Conservation (phyloP, 2,797 vertebrate species). For the Sebastes iracundus region DNA sequence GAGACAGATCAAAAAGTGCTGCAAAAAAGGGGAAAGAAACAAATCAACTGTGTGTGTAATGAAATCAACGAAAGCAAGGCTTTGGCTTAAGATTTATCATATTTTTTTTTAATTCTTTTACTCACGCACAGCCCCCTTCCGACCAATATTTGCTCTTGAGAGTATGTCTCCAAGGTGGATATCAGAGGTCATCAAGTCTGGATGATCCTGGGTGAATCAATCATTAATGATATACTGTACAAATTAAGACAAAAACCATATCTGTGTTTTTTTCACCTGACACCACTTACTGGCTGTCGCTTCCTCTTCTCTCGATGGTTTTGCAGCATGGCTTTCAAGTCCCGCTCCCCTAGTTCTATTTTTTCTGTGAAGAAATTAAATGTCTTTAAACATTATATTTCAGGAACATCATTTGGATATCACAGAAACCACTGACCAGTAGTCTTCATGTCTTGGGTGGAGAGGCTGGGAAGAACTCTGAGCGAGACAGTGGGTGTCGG, state of each 20-base stretch:
- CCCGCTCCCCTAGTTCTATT: constrained; percentile 89
- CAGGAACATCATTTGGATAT: background rate
- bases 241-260: background rate
- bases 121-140: constrained; percentile 91
- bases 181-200: constrained; percentile 92
- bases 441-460: constrained; percentile 94
- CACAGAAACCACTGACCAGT: constrained; percentile 82
- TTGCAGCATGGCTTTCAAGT: constrained; percentile 91
- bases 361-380: constrained; percentile 84
- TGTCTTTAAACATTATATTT: background rate
- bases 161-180: constrained; percentile 93
- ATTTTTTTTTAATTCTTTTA: background rate
- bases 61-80: background rate
- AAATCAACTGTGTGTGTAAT: background rate
- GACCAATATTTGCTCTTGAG: constrained; percentile 92
- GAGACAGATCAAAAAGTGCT: constrained; percentile 91
- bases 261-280: background rate
- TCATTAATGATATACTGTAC: background rate
- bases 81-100: background rate
- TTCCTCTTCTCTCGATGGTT: constrained; percentile 96
- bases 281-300: constrained; percentile 89
- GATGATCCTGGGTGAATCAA: constrained; percentile 87
- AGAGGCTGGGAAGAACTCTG: constrained; percentile 92
- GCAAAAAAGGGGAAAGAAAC: background rate
- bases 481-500: constrained; percentile 87